Conservation (phyloP, 2,888 invertebrate genomes). For the Epirrita christyi region DNA sequence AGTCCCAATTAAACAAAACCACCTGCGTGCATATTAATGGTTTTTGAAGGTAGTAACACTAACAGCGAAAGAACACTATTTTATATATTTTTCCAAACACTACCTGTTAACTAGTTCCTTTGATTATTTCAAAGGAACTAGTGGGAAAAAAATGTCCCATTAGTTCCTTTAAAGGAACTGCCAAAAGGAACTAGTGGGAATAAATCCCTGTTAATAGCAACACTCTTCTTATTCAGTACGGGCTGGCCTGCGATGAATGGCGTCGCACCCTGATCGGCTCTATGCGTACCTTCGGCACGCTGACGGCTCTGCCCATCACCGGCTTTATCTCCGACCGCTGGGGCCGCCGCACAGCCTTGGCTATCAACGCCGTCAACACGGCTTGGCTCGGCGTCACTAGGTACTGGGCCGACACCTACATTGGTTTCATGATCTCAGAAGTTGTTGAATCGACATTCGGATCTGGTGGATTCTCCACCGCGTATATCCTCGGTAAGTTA, state of each 20-base stretch:
- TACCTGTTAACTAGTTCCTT: too few relatives aligned
- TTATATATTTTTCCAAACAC: too few relatives aligned
- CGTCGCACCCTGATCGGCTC: slow-evolving; percentile 89
- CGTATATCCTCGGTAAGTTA: slow-evolving; percentile 87
- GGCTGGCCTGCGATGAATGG: slow-evolving; percentile 88
- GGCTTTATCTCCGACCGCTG: slow-evolving; percentile 90
- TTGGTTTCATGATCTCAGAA: slow-evolving; percentile 87
- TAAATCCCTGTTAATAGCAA: too few relatives aligned
- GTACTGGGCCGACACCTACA: slow-evolving; percentile 85
- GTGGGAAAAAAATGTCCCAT: too few relatives aligned
- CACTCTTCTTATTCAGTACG: slow-evolving; percentile 70
- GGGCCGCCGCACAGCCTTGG: slow-evolving; percentile 86
- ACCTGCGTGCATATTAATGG: too few relatives aligned
- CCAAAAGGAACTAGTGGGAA: too few relatives aligned
- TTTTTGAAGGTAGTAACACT: too few relatives aligned
- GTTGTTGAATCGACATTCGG: slow-evolving; percentile 88
- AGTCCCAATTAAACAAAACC: too few relatives aligned
- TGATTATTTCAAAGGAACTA: too few relatives aligned
- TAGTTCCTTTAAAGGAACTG: too few relatives aligned
- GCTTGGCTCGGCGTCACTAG: slow-evolving; percentile 87
- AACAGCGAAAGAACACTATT: too few relatives aligned
- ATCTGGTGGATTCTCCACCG: slow-evolving; percentile 87
- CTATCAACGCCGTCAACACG: slow-evolving; percentile 84
- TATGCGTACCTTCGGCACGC: slow-evolving; percentile 87
- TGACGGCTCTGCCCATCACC: slow-evolving; percentile 87